Evolutionary conservation across 1,140 invertebrate species (phyloP), one percentile per base, ranked within the genome.

Genomic region (Frieseomelitta varia): DNA sequence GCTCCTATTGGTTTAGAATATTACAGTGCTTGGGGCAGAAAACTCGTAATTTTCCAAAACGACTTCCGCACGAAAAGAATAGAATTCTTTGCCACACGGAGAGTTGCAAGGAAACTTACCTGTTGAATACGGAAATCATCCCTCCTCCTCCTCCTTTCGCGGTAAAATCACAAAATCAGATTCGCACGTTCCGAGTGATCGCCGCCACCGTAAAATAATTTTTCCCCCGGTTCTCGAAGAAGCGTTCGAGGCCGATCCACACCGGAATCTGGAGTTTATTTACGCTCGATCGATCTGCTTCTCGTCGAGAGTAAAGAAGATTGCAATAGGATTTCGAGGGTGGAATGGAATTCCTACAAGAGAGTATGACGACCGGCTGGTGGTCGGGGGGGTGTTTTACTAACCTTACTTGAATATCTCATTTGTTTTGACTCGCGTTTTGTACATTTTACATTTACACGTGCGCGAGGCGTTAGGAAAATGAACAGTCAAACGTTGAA

Each of bases 261-360:
- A 77, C 30, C 34, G 27, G 73, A 34, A n/a, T 85, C 77, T 73
- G 77, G 56, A 61, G 78, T 87, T 85, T 87, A 79, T 85, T 87
- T 85, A 84, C 58, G 39, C 71, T 53, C 34, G 58, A 73, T 56
- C 58, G 65, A 55, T 85, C 85, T 81, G 84, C 19, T 85, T 81
- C 67, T 85, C 58, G 84, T 87, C 85, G 67, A 67, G 65, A 47
- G 65, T 47, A 34, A 63, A 27, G 55, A 56, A 21, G 39, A 68
- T 71, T 27, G 75, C 67, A 24, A 55, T 58, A 73, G 30, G 56
- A 87, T 73, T 55, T 58, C 72, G 77, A 53, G 6, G 39, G 6
- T 47, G 39, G 39, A 47, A 47, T 8, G 39, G 39, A 85, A 85
- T 85, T 79, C 63, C 67, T 71, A 58, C 69, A 51, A 47, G 39